Evolutionary conservation across 2,888 invertebrate species (phyloP), one percentile per base, ranked within the genome.

Genomic region (Micoletzkya japonica): DNA sequence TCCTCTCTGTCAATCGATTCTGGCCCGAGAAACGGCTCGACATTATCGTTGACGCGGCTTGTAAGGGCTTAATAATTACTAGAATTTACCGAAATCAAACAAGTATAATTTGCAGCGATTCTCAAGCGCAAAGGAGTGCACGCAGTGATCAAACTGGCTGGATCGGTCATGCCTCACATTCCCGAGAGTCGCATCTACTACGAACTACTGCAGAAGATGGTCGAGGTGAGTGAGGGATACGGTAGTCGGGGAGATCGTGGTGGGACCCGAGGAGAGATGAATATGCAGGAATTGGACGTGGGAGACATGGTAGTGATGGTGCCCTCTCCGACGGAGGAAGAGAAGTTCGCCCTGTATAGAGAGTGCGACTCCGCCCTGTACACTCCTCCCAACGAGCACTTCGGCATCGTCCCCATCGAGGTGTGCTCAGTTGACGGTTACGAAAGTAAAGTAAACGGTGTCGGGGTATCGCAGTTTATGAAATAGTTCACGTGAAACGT

Each of bases 331-430:
- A 84, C 84, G 34, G 87, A 87, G 71, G 74, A 81, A 2, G 82
- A 86, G 72, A 88, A 88, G 77, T 81, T 85, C 64, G 81, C 85
- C 26, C 81, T 89, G 54, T 84, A 88, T 36, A 76, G 82, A 3
- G 72, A 85, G 44, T 83, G 86, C 73, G 86, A 86, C 44, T 86
- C 87, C 70, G 83, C 88, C 2, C 75, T 98, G 32, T 99, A 99
- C 85, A 98, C 98, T 17, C 98, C 98, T 0, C 91, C 92, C 2
- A 93, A 93, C 86, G 98, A 99, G 87, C 98, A 99, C 88, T 98
- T 98, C 88, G 98, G 98, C 6, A 99, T 98, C 81, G 98, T 98
- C 14, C 98, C 98, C 0, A 89, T 99, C 70, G 98, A 99, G 52
- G 72, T 72, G 49, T 7, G 36, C 10, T 20, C 44, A 10, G 10